Evolutionary conservation across 1,140 invertebrate genomes (phyloP).

Genomic region (Brachionus manjavacas): DNA sequence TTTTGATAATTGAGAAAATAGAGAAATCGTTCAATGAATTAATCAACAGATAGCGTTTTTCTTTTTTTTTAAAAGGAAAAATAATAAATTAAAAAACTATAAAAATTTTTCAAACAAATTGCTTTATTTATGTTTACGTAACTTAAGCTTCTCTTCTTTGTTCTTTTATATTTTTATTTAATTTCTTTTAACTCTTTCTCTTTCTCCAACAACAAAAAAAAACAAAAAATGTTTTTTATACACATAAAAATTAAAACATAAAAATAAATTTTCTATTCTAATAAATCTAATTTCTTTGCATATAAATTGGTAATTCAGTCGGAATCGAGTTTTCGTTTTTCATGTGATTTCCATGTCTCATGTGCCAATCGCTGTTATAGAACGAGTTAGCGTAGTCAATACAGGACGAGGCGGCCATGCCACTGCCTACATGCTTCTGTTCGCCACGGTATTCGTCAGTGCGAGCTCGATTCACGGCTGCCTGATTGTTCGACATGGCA

Average conservation of each 20-base stretch:
- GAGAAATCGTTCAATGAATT: neutral
- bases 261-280: neutral
- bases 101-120: neutral
- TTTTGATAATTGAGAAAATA: neutral
- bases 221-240: neutral
- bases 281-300: neutral
- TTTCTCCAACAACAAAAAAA: neutral
- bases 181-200: too few species aligned
- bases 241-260: neutral
- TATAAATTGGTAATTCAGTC: constrained; percentile 29
- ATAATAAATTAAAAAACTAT: neutral
- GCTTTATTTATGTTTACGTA: neutral
- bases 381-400: neutral
- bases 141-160: neutral
- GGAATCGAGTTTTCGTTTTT: neutral
- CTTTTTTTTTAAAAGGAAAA: neutral
- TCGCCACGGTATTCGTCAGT: neutral
- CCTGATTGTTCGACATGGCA: neutral
- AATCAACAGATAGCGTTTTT: neutral
- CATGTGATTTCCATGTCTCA: neutral
- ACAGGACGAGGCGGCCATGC: neutral
- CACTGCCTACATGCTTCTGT: neutral
- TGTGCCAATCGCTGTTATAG: constrained; percentile 17
- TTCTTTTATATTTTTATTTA: neutral
- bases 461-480: neutral